Conservation (phyloP, 2,888 invertebrate species). For the Loripinus fragilis region DNA sequence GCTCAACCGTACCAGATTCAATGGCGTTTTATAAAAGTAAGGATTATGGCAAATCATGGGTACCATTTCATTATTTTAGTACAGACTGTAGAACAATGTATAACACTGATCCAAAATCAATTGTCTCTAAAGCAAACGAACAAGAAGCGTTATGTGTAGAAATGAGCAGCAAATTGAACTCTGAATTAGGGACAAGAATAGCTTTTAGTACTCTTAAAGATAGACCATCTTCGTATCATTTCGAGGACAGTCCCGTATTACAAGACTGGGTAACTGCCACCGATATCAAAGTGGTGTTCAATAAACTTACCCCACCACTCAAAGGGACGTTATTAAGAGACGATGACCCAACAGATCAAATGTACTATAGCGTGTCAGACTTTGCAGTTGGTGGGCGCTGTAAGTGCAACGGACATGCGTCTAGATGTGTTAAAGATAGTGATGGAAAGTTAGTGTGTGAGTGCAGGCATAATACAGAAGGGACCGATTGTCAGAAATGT, state of each 20-base stretch:
- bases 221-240: conserved; percentile 96
- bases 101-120: conserved; percentile 92
- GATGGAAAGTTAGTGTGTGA: conserved; percentile 91
- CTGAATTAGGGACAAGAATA: conserved; percentile 86
- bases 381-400: conserved; percentile 98
- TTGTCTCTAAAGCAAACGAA: conserved; percentile 97
- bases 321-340: conserved; percentile 72
- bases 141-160: conserved; percentile 99
- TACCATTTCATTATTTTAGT: conserved; percentile 99
- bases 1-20: conserved; percentile 97
- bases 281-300: conserved; percentile 91
- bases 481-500: conserved; percentile 98
- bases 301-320: conserved; percentile 72
- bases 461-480: conserved; percentile 99
- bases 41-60: conserved; percentile 98
- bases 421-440: conserved; percentile 87
- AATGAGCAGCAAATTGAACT: conserved; percentile 85
- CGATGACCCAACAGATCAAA: conserved; percentile 75
- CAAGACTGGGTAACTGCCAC: conserved; percentile 99
- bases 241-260: conserved; percentile 97
- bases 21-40: conserved; percentile 98
- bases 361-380: conserved; percentile 91
- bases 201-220: conserved; percentile 98
- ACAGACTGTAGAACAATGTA: conserved; percentile 96
- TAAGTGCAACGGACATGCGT: conserved; percentile 99